Conservation (phyloP, 2,113 vertebrate species). For the Papio anubis region DNA sequence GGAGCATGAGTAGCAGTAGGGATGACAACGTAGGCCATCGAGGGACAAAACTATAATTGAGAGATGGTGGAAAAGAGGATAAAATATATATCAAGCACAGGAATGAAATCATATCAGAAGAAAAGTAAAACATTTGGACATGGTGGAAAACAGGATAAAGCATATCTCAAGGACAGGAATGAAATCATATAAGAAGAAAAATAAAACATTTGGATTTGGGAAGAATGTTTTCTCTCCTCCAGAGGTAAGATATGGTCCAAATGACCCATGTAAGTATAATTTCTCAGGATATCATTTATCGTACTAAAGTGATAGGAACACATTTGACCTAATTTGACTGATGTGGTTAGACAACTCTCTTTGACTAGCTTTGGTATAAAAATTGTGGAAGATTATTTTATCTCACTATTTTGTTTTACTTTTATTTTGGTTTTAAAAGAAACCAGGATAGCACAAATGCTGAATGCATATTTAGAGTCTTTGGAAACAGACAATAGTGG, state of each 20-base stretch:
- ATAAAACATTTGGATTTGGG: background rate
- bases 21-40: fast-evolving
- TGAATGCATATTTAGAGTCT: slow-evolving; percentile 23
- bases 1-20: fast-evolving
- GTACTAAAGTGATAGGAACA: background rate
- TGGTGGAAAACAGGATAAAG: too few species aligned
- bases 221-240: background rate
- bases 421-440: slow-evolving; percentile 33
- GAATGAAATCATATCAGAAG: background rate
- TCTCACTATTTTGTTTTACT: slow-evolving; percentile 34
- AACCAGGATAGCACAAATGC: background rate
- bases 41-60: background rate
- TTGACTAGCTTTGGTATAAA: background rate
- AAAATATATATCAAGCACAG: too few species aligned
- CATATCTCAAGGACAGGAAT: background rate
- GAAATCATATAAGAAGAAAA: background rate
- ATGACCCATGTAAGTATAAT: background rate
- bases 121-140: background rate
- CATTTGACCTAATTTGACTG: background rate
- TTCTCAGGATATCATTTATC: background rate
- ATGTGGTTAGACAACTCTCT: background rate
- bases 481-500: slow-evolving; percentile 60
- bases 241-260: background rate
- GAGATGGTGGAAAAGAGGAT: too few species aligned
- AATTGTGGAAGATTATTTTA: background rate